A percentile compares a stretch with the other conserved stretches of the same genome.
phyloP scores from a whole-genome alignment of 2,888 invertebrate species.

The Candidula unifasciata region DNA sequence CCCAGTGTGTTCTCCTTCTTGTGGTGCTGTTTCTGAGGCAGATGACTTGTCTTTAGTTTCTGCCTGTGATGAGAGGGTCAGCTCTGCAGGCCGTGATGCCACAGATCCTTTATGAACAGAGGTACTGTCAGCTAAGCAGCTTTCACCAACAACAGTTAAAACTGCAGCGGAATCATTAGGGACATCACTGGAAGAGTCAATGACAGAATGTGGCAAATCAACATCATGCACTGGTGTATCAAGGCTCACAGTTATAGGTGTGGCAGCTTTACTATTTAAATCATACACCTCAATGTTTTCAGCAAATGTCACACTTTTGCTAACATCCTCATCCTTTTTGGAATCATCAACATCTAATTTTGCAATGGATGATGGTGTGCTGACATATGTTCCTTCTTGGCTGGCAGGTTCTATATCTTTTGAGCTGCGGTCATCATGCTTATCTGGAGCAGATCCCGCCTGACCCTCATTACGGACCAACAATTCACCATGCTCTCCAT shows the following conservation, averaged over 20 bases:
- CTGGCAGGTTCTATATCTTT: background rate
- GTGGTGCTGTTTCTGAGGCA: background rate
- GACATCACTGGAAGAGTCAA: background rate
- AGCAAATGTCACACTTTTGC: constrained; percentile 39
- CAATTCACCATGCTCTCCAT: constrained; percentile 5
- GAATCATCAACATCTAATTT: background rate
- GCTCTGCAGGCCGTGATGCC: constrained; percentile 13
- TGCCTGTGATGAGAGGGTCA: background rate
- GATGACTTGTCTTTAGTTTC: background rate
- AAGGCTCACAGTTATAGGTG: constrained; percentile 19
- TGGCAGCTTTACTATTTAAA: constrained; percentile 7
- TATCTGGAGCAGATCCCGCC: background rate
- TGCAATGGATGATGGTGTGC: constrained; percentile 1
- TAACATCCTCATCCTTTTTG: constrained; percentile 21
- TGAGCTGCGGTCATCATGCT: background rate
- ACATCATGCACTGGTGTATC: background rate
- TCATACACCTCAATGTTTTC: constrained; percentile 35
- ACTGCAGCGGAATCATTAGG: constrained; percentile 24
- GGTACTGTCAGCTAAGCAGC: background rate
- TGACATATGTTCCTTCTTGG: background rate
- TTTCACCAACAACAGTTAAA: constrained; percentile 13
- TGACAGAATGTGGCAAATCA: background rate
- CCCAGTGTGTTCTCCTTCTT: constrained; percentile 16
- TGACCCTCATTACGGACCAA: background rate
- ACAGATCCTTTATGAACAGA: background rate